A percentile compares a stretch with the other conserved stretches of the same genome.
phyloP scores from a whole-genome alignment of 2,888 invertebrate species.

The Thecocarcelia acutangulata region DNA sequence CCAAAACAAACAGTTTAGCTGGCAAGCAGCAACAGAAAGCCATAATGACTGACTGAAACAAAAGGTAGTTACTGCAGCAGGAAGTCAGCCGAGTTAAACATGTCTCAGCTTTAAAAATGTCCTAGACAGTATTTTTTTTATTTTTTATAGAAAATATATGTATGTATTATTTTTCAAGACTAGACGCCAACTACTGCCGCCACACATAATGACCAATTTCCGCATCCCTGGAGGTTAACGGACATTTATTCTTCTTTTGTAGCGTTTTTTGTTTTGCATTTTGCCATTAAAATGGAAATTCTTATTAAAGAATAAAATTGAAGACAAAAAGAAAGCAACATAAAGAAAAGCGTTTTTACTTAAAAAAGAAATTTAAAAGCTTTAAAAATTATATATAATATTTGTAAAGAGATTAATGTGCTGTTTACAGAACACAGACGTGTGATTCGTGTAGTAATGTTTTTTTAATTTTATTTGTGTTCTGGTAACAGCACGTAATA shows the following conservation, averaged over 20 bases:
- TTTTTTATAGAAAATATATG: constrained; percentile 12
- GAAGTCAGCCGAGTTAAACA: constrained; percentile 33
- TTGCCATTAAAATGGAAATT: constrained; percentile 25
- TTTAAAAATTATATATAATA: neutral
- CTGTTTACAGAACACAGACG: no score
- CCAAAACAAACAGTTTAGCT: constrained; percentile 12
- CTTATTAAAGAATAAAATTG: constrained; percentile 23
- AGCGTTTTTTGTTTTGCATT: neutral
- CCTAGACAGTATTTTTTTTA: constrained; percentile 33
- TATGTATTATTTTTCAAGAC: neutral
- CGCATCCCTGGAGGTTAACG: constrained; percentile 71
- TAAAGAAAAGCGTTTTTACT: constrained; percentile 12
- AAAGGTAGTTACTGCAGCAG: constrained; percentile 45
- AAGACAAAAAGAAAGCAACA: neutral
- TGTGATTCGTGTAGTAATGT: no score
- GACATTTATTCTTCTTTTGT: constrained; percentile 43
- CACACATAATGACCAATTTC: constrained; percentile 77
- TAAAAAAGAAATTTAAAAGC: neutral
- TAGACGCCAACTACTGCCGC: constrained; percentile 55
- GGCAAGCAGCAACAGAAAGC: neutral
- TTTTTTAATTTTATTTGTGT: no score
- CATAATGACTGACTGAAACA: constrained; percentile 3
- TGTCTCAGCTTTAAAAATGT: constrained; percentile 53
- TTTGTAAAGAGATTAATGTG: no score
- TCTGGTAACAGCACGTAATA: no score